Evolutionary conservation across 2,797 vertebrate species (phyloP).

Genomic region (Poeciliopsis paucimaculata): DNA sequence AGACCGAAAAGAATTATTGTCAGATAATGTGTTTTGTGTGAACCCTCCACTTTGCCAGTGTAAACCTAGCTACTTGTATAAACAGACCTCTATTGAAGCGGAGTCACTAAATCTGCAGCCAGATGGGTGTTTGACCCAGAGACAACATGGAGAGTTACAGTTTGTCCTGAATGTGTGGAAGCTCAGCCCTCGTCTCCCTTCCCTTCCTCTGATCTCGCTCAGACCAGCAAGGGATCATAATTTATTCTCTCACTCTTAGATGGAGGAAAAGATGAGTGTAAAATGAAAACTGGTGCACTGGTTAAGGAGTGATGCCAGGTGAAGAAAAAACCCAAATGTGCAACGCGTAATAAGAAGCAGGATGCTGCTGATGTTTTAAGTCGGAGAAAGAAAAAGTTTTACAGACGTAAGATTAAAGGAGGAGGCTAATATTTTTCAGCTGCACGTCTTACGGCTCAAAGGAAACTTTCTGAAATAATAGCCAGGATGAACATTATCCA

Average conservation of each 20-base stretch:
- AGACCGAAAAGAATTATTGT: conserved; percentile 66
- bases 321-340: conserved; percentile 32
- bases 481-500: conserved; percentile 48
- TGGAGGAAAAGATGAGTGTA: conserved; percentile 51
- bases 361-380: conserved; percentile 45
- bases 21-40: conserved; percentile 70
- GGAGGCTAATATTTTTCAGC: conserved; percentile 30
- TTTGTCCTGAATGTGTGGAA: conserved; percentile 48
- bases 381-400: conserved; percentile 26
- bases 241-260: conserved; percentile 45
- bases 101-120: conserved; percentile 65
- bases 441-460: conserved; percentile 49
- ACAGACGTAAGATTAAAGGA: conserved; percentile 15
- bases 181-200: conserved; percentile 26
- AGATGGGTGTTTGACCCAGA: conserved; percentile 53
- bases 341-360: conserved; percentile 28
- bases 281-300: conserved; percentile 43
- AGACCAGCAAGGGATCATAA: conserved; percentile 15
- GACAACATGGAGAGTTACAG: conserved; percentile 63
- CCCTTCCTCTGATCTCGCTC: conserved; percentile 43
- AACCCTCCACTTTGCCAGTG: conserved; percentile 63
- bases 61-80: conserved; percentile 67
- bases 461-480: conserved; percentile 57
- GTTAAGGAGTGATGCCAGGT: conserved; percentile 55
- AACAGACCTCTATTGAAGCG: conserved; percentile 65